Conservation (phyloP, 2,113 vertebrate genomes). For the Pelvicachromis taeniatus region DNA sequence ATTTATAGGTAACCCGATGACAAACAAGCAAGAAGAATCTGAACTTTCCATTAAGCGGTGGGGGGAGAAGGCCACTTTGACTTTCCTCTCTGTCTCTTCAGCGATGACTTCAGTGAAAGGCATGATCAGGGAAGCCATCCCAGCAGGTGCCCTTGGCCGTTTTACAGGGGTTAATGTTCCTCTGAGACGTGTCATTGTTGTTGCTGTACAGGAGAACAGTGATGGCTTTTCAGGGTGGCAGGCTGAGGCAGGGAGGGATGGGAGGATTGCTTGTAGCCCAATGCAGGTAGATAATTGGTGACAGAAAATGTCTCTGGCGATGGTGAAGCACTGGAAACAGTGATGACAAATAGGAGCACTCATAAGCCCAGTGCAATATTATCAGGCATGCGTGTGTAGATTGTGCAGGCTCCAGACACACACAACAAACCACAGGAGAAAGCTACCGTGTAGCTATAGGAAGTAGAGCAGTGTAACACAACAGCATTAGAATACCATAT, state of each 20-base stretch:
- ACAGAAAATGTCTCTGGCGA: conserved; percentile 25
- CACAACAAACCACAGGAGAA: neutral
- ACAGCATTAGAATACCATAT: neutral
- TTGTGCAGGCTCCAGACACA: neutral
- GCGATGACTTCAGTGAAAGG: conserved; percentile 20
- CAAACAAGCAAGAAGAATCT: neutral
- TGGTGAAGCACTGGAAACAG: neutral
- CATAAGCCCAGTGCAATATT: conserved; percentile 36
- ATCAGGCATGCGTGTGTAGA: neutral
- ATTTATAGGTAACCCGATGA: conserved; percentile 1
- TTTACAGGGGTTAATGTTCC: conserved; percentile 30
- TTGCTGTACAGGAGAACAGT: conserved; percentile 9
- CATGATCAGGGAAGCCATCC: conserved; percentile 1
- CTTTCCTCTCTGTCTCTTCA: conserved; percentile 17
- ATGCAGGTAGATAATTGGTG: conserved; percentile 43
- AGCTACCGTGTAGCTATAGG: neutral
- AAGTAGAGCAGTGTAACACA: neutral
- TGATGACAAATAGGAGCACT: conserved; percentile 33
- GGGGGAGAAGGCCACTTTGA: neutral
- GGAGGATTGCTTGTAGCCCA: conserved; percentile 5
- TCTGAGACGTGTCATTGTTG: conserved; percentile 27
- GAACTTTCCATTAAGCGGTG: neutral
- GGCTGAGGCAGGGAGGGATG: neutral
- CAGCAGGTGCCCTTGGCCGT: conserved; percentile 7
- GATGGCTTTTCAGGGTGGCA: conserved; percentile 39